Percentiles rank a stretch among this genome's conserved stretches.
These are phyloP conservation scores for Cottoperca gobio DNA, from an alignment of 2,797 vertebrate genomes.

Conservation along the genomic window DNA sequence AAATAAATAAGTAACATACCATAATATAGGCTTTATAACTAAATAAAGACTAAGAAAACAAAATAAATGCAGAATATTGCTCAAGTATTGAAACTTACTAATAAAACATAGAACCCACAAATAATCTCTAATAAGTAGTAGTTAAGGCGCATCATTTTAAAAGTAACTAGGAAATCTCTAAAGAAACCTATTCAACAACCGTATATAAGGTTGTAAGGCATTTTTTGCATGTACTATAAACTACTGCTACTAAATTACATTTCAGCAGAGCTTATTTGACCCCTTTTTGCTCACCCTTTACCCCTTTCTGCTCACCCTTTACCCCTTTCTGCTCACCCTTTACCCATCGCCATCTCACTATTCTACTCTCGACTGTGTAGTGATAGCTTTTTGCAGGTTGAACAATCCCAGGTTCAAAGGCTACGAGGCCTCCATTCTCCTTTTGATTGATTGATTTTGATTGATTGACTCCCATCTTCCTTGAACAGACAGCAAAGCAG, in stretches of 20 bases:
- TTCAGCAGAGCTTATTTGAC: not conserved
- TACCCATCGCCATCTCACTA: not conserved
- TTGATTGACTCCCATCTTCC: conserved; percentile 51
- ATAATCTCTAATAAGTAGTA: not conserved
- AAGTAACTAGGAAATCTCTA: not conserved
- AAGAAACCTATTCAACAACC: not conserved
- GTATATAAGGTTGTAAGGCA: not conserved
- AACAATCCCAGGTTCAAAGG: conserved; percentile 51
- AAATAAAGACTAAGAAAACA: not conserved
- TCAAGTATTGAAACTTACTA: not conserved
- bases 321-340: not conserved
- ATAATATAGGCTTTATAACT: not conserved
- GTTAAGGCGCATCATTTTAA: not conserved
- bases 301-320: no score
- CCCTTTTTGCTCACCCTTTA: not conserved
- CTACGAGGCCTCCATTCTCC: conserved; percentile 29
- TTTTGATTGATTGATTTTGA: conserved; percentile 58
- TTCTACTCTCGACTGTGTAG: conserved; percentile 12
- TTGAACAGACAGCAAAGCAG: conserved; percentile 38
- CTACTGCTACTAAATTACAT: not conserved
- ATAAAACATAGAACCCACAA: not conserved
- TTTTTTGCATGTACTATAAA: not conserved
- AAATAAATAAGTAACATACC: conserved; percentile 1
- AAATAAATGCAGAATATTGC: not conserved
- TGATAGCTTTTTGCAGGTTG: conserved; percentile 38